Base-by-base conservation (phyloP, 2,888 invertebrate species). In the Phyllotreta cruciferae region DNA sequence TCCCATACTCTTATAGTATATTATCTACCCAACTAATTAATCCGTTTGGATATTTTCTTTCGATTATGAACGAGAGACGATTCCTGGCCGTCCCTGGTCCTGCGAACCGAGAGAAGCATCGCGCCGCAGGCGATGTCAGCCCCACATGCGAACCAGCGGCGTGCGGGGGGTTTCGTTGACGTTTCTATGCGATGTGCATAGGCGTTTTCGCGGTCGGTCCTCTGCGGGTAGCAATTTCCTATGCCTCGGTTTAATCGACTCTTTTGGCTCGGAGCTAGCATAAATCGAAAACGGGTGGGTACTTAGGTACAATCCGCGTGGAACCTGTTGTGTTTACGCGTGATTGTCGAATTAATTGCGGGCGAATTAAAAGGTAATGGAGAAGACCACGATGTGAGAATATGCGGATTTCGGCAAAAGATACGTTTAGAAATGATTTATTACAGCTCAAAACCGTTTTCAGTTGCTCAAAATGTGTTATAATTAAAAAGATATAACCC, bases 111-210 rank as follows among this genome's bases (percentile, higher is more conserved):
- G 60, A 66, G 47, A 49, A 56, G 60, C 60, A 50, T 62, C 44
- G 11, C 11, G 75, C 78, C 74, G 55, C 53, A 60, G 71, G 76
- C 71, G 58, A 70, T 75, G 76, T 73, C 78, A 74, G 73, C 70
- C 73, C 74, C 77, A 78, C 72, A 75, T 76, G 77, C 72, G 38
- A 44, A 71, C 9, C 42, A 52, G 52, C 38, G 13, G 52, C 52
- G 52, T 52, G 24, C 24, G 24, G 2, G 24, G 24, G 24, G 24
- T 1, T 24, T 24, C 24, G 24, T 24, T 24, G 2, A 3, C 36
- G 36, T 60, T 44, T 58, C 42, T 58, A 52, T 58, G 41, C 37
- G 53, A 52, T 60, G 44, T 44, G 53, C 36, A 38, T 60, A 52
- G 38, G 41, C 52, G 39, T 41, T 44, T 52, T 60, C 44, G 37